Percentiles rank a stretch among this genome's conserved stretches.
Evolutionary conservation across 2,797 vertebrate genomes (phyloP).

Genomic region (Heliangelus exortis): DNA sequence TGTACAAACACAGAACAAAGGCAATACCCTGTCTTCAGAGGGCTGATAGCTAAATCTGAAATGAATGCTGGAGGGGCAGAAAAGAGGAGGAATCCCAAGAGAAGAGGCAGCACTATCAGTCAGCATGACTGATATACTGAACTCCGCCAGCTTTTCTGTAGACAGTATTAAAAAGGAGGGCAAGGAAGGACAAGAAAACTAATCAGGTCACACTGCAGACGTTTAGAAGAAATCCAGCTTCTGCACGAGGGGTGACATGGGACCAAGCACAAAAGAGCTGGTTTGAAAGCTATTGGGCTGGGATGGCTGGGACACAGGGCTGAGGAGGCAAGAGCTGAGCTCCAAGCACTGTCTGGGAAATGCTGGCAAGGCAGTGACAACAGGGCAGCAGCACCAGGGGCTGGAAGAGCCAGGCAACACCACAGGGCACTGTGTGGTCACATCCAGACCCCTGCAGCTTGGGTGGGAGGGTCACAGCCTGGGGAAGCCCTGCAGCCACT

Average conservation of each 20-base stretch:
- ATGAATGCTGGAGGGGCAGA: conserved; percentile 60
- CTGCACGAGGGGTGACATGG: background rate
- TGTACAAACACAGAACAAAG: conserved; percentile 69
- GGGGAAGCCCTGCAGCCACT: background rate
- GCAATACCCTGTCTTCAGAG: conserved; percentile 55
- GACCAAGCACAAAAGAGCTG: conserved; percentile 36
- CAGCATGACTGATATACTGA: conserved; percentile 54
- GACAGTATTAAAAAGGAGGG: conserved; percentile 58
- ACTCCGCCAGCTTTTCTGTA: conserved; percentile 54
- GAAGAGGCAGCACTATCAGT: conserved; percentile 60
- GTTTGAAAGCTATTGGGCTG: conserved; percentile 39
- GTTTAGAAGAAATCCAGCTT: conserved; percentile 45
- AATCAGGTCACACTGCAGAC: conserved; percentile 65
- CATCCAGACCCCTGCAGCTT: background rate
- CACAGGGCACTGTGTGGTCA: background rate
- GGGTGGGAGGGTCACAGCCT: fast-evolving
- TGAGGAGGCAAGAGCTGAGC: background rate
- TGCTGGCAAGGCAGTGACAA: background rate
- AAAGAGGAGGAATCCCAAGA: conserved; percentile 67
- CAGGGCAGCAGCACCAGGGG: background rate
- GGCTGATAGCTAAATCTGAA: conserved; percentile 64
- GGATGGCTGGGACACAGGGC: background rate
- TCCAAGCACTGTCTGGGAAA: background rate
- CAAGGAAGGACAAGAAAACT: conserved; percentile 53
- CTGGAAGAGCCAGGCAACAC: background rate